Evolutionary conservation across 2,113 vertebrate species (phyloP).

Genomic region (Chinchilla lanigera): DNA sequence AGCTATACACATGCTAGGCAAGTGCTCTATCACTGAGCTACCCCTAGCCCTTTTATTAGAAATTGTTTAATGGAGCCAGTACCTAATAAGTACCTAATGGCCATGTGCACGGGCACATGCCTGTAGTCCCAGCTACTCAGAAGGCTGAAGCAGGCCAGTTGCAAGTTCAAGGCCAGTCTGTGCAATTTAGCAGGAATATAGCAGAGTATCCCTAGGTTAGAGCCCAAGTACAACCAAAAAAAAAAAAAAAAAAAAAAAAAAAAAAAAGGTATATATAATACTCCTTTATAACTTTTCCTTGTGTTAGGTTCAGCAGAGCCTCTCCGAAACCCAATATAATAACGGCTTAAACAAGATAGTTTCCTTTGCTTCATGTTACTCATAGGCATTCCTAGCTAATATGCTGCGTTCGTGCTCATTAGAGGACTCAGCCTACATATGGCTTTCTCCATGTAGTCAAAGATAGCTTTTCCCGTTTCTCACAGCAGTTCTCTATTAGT

Average conservation of each 20-base stretch:
- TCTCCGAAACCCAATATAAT: background rate
- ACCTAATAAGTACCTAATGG: background rate
- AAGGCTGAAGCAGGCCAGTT: background rate
- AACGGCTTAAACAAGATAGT: background rate
- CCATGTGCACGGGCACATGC: background rate
- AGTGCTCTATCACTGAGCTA: background rate
- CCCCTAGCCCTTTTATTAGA: conserved; percentile 26
- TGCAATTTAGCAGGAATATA: background rate
- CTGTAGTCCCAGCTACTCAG: background rate
- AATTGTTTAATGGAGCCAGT: background rate
- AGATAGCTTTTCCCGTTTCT: background rate
- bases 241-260: background rate
- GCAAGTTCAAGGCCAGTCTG: background rate
- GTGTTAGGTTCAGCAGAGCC: background rate
- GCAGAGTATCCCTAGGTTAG: background rate
- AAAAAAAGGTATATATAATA: background rate
- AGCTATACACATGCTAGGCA: background rate
- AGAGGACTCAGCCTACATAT: background rate
- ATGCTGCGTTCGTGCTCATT: background rate
- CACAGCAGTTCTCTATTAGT: background rate
- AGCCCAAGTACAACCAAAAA: background rate
- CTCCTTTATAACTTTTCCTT: conserved; percentile 18
- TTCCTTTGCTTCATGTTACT: conserved; percentile 12
- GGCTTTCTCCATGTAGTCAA: background rate
- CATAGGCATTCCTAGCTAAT: background rate